Percentiles rank a stretch among this genome's conserved stretches.
Evolutionary conservation across 2,888 invertebrate genomes (phyloP).

Genomic region (Stenodema calcarata): DNA sequence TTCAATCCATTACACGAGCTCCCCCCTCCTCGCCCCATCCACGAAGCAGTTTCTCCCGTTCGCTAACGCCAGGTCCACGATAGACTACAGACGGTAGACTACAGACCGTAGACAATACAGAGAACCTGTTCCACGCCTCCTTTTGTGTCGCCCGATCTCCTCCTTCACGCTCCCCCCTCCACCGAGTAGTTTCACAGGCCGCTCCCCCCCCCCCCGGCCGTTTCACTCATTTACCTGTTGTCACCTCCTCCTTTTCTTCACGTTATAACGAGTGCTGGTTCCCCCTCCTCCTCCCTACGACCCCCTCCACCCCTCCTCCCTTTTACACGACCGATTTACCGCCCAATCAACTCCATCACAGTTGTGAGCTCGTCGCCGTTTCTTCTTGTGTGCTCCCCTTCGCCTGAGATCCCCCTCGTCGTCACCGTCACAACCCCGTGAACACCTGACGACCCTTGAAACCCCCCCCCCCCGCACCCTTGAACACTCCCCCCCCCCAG

Average conservation of each 20-base stretch:
- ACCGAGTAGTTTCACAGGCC: background rate
- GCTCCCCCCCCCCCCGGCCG: slow-evolving; percentile 14
- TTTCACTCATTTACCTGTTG: slow-evolving; percentile 43
- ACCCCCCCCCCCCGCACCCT: background rate
- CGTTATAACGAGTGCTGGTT: slow-evolving; percentile 31
- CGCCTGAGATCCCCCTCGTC: background rate
- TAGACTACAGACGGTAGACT: background rate
- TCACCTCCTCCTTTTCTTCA: slow-evolving; percentile 24
- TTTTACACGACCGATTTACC: slow-evolving; percentile 5
- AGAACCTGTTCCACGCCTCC: slow-evolving; percentile 45
- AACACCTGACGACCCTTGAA: background rate
- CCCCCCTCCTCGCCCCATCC: background rate
- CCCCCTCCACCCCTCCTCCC: background rate
- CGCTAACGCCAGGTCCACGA: too few relatives aligned
- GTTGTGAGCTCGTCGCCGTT: background rate
- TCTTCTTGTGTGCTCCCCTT: background rate
- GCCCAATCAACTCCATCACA: slow-evolving; percentile 35
- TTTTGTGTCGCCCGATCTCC: slow-evolving; percentile 20
- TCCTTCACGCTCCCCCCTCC: background rate
- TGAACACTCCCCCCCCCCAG: background rate
- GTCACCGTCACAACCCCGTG: too few relatives aligned
- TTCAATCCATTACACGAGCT: slow-evolving; percentile 36
- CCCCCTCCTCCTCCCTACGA: background rate
- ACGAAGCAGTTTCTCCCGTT: too few relatives aligned
- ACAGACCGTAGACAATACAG: slow-evolving; percentile 30